Percentiles rank a stretch among this genome's conserved stretches.
These are phyloP conservation scores for Rhinolophus sinicus DNA, from an alignment of 2,113 vertebrate genomes.

Conservation along the genomic window DNA sequence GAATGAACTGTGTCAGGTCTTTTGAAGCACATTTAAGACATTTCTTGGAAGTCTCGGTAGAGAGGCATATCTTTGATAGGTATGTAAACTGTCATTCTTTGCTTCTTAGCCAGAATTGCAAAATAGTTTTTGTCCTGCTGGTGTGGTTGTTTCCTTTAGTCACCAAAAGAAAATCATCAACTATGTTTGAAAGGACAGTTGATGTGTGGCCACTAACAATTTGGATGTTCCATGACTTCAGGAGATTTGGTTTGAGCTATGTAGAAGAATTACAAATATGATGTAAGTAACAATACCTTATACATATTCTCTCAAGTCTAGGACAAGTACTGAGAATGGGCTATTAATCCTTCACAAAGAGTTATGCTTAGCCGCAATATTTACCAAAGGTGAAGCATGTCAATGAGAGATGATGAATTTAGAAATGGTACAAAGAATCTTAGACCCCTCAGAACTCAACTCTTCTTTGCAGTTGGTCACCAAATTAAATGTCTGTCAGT, in stretches of 20 bases:
- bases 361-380: background rate
- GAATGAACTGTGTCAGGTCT: background rate
- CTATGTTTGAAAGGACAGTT: background rate
- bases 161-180: background rate
- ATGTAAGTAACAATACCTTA: background rate
- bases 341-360: background rate
- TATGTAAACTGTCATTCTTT: background rate
- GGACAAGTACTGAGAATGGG: background rate
- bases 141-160: background rate
- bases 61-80: background rate
- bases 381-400: background rate
- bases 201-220: background rate
- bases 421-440: background rate
- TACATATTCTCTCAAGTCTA: background rate
- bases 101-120: background rate
- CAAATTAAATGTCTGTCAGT: background rate
- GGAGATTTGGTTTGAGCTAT: background rate
- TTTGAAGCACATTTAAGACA: slow-evolving; percentile 25
- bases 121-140: slow-evolving; percentile 25
- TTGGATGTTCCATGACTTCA: background rate
- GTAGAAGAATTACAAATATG: background rate
- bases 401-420: background rate
- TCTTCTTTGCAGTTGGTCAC: background rate
- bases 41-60: slow-evolving; percentile 45
- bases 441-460: background rate